Evolutionary conservation across 1,140 invertebrate species (phyloP).

Genomic region (Pseudomyrmex sp.): DNA sequence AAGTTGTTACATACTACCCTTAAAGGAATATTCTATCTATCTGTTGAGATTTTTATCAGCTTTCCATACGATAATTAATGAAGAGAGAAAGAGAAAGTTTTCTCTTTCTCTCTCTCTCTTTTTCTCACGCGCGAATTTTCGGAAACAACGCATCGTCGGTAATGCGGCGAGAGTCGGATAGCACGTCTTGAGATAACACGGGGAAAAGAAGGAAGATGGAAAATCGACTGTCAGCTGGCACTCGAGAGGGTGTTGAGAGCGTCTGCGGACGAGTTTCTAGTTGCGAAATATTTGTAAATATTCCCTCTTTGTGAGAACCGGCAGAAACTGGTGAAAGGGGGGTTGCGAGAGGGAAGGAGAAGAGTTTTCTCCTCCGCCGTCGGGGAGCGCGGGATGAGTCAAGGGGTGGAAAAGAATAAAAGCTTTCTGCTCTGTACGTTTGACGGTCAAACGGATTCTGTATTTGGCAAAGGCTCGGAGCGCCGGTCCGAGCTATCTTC

Average conservation of each 20-base stretch:
- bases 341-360: constrained; percentile 22
- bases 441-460: constrained; percentile 81
- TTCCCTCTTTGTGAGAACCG: constrained; percentile 65
- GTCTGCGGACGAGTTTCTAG: constrained; percentile 63
- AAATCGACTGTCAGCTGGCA: constrained; percentile 65
- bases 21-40: neutral
- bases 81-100: constrained; percentile 22
- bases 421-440: constrained; percentile 81
- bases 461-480: constrained; percentile 79
- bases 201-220: constrained; percentile 51
- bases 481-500: constrained; percentile 76
- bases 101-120: neutral
- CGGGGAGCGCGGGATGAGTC: constrained; percentile 68
- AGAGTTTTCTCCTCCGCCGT: constrained; percentile 34
- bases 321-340: constrained; percentile 16
- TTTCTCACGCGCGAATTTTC: constrained; percentile 13
- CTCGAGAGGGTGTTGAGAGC: constrained; percentile 64
- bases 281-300: constrained; percentile 80
- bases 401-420: constrained; percentile 79
- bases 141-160: constrained; percentile 19
- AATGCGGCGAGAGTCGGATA: constrained; percentile 4
- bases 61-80: too few species aligned
- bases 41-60: neutral
- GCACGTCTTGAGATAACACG: constrained; percentile 29
- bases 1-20: neutral